Evolutionary conservation across 2,113 vertebrate species (phyloP), one percentile per base, ranked within the genome.

Genomic region (Ahaetulla prasina): DNA sequence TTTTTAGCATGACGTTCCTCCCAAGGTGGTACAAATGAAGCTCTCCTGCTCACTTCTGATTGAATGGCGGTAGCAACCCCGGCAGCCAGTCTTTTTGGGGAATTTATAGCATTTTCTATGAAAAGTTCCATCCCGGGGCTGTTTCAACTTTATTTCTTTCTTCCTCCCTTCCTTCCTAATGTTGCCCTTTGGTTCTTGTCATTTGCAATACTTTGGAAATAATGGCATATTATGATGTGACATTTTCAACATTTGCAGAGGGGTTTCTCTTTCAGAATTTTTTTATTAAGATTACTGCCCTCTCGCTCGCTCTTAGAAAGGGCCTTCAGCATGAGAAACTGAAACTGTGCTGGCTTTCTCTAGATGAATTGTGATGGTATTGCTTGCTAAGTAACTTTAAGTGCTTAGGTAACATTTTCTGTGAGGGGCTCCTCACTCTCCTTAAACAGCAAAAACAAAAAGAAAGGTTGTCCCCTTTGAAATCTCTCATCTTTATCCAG

Each of bases 321-420:
- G 45, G 25, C 93, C 55, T 92, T 50, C 50, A 92, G 89, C 35
- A 90, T 68, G 11, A n/a, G 16, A 80, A 91, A n/a, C 60, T 89
- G 55, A 1, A 90, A 90, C 57, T 80, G 5, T 63, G 53, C 93
- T 74, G 68, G 86, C 22, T 60, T 90, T 22, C 43, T 89, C 68
- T 45, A 22, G 90, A 57, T 10, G 85, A 80, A 30, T 14, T 93
- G 52, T 25, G 57, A 84, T 43, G 93, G 91, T 7, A 35, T 87
- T 63, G 23, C 85, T 35, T 80, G 49, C 39, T 87, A 7, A 8
- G 25, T 30, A 45, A 84, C 20, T 43, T 80, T 11, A 47, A 27
- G 45, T n/a, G 52, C 53, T 91, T 55, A 43, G 49, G 23, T n/a
- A 74, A 87, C 49, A 35, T 43, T 50, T 3, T 11, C 3, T 1